Evolutionary conservation across 2,797 vertebrate species (phyloP).

Genomic region (Varecia variegata): DNA sequence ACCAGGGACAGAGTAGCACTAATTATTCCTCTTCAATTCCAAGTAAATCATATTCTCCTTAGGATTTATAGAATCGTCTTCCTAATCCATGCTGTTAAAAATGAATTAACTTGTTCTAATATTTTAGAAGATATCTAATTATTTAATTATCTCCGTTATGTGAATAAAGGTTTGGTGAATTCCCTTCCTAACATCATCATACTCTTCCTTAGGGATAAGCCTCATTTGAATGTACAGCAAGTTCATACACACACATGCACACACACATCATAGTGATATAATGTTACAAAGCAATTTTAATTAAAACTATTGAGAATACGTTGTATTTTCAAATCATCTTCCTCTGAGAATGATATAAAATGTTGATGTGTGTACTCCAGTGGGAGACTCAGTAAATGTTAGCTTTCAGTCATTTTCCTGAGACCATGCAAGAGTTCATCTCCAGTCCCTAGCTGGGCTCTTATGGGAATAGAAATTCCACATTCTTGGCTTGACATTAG

Average conservation of each 20-base stretch:
- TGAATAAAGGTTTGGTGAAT: conserved; percentile 73
- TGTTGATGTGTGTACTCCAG: conserved; percentile 45
- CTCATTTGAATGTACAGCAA: conserved; percentile 68
- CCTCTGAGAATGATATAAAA: conserved; percentile 61
- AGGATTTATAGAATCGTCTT: conserved; percentile 54
- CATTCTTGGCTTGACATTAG: conserved; percentile 80
- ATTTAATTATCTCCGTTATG: conserved; percentile 66
- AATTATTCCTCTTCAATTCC: conserved; percentile 52
- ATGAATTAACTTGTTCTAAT: conserved; percentile 64
- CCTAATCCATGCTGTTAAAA: conserved; percentile 65
- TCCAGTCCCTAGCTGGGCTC: conserved; percentile 47
- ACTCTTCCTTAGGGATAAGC: conserved; percentile 61
- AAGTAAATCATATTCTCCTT: conserved; percentile 50
- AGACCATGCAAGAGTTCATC: conserved; percentile 76
- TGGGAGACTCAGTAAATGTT: conserved; percentile 65
- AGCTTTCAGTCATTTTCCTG: conserved; percentile 71
- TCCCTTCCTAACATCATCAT: neutral
- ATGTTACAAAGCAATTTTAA: conserved; percentile 62
- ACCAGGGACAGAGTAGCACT: neutral
- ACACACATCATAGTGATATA: conserved; percentile 8
- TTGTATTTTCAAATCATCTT: conserved; percentile 62
- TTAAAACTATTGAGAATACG: conserved; percentile 61
- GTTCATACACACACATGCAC: conserved; percentile 30
- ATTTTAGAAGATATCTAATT: conserved; percentile 72
- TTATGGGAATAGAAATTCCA: conserved; percentile 78